These are phyloP conservation scores for Tenthredo notha DNA, from an alignment of 2,888 invertebrate genomes.

Conservation along the genomic window DNA sequence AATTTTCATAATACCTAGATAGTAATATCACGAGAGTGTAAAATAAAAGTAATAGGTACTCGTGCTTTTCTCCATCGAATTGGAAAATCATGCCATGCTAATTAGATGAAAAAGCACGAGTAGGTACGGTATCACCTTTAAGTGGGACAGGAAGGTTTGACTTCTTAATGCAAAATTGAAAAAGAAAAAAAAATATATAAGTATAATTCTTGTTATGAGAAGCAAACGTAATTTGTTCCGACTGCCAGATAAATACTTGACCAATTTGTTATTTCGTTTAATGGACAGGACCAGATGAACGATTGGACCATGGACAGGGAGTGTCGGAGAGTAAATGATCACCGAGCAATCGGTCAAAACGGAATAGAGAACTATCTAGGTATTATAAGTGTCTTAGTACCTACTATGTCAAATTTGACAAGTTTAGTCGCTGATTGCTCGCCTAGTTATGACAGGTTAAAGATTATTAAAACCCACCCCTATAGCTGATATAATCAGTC, in stretches of 20 bases:
- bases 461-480: background rate
- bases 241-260: background rate
- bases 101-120: too few relatives aligned
- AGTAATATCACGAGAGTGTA: too few relatives aligned
- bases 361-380: background rate
- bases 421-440: conserved; percentile 2
- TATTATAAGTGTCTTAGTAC: background rate
- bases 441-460: background rate
- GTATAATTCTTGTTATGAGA: background rate
- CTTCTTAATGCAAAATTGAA: background rate
- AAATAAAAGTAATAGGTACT: too few relatives aligned
- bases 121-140: too few relatives aligned
- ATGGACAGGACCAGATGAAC: conserved; percentile 6
- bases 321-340: conserved; percentile 46
- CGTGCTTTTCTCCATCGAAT: too few relatives aligned
- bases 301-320: background rate
- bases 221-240: background rate
- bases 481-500: background rate
- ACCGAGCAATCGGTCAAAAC: conserved; percentile 38
- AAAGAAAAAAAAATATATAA: background rate
- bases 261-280: conserved; percentile 34
- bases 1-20: background rate
- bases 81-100: too few relatives aligned
- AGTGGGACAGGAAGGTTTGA: too few relatives aligned
- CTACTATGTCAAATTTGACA: conserved; percentile 13